A percentile compares a stretch with the other conserved stretches of the same genome.
Conservation (phyloP, 2,113 vertebrate genomes). For the Myiozetetes cayanensis region DNA sequence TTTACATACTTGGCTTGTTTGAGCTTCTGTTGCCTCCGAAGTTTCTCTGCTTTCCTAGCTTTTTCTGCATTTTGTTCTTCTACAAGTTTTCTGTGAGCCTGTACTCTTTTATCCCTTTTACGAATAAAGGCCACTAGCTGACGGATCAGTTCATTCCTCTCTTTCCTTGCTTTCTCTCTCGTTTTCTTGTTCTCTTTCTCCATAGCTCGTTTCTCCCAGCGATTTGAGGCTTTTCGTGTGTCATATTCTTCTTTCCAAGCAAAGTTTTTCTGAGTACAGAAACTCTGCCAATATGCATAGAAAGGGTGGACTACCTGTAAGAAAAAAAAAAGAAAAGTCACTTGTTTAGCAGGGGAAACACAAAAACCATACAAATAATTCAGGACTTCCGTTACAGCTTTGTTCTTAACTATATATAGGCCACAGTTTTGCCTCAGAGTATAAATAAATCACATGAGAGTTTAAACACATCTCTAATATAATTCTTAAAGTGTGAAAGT, state of each 20-base stretch:
- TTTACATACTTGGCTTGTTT: conserved; percentile 86
- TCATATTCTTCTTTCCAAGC: conserved; percentile 97
- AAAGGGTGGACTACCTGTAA: conserved; percentile 90
- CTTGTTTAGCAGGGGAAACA: neutral
- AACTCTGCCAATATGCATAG: conserved; percentile 97
- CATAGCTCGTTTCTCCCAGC: conserved; percentile 97
- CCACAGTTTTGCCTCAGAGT: neutral
- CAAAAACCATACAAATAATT: neutral
- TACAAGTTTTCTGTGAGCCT: conserved; percentile 84
- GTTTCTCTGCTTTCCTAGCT: conserved; percentile 84
- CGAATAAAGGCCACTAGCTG: conserved; percentile 92
- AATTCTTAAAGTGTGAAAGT: neutral
- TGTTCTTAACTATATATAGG: neutral
- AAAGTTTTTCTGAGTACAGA: conserved; percentile 91
- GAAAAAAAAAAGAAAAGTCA: neutral
- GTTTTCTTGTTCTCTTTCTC: conserved; percentile 97
- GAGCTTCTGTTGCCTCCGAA: conserved; percentile 87
- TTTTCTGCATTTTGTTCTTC: conserved; percentile 91
- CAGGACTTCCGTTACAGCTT: neutral
- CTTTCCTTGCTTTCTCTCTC: conserved; percentile 88
- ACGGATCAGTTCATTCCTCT: conserved; percentile 88
- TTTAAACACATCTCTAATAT: neutral
- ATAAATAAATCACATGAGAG: neutral
- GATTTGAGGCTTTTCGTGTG: conserved; percentile 91
- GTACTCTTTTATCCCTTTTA: conserved; percentile 90